A percentile compares a stretch with the other conserved stretches of the same genome.
Evolutionary conservation across 2,797 vertebrate species (phyloP).

Genomic region (Parauchenoglanis ngamensis): DNA sequence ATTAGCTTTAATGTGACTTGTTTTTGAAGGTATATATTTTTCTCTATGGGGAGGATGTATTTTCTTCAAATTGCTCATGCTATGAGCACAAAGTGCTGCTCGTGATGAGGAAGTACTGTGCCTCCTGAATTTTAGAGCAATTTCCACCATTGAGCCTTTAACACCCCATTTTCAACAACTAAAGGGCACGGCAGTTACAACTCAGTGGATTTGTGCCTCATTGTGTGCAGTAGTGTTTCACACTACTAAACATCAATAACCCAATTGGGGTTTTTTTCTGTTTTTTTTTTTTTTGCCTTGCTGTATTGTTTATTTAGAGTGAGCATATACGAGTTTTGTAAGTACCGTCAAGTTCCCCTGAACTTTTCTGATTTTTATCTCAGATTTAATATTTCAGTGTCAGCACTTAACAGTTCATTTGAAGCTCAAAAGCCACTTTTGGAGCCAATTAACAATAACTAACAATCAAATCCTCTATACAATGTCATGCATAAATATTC

Average conservation of each 20-base stretch:
- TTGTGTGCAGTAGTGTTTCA: background rate
- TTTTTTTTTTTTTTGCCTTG: background rate
- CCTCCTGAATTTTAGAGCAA: background rate
- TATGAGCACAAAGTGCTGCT: background rate
- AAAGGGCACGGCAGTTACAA: background rate
- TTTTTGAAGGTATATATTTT: constrained; percentile 26
- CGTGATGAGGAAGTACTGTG: background rate
- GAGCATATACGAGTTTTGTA: background rate
- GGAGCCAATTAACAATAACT: background rate
- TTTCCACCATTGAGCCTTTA: constrained; percentile 5
- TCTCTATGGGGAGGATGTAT: background rate
- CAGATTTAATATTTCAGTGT: background rate
- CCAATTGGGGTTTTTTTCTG: too few relatives aligned
- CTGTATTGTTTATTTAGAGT: background rate
- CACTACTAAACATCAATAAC: background rate
- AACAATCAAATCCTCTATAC: background rate
- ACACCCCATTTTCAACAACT: background rate
- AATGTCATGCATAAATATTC: background rate
- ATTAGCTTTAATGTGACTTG: constrained; percentile 49
- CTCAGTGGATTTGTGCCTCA: background rate
- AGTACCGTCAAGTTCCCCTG: background rate
- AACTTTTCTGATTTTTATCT: background rate
- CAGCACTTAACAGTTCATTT: background rate
- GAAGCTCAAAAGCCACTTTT: background rate
- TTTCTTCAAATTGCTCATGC: constrained; percentile 1